Evolutionary conservation across 2,797 vertebrate genomes (phyloP).

Genomic region (Toxotes lorentzi): DNA sequence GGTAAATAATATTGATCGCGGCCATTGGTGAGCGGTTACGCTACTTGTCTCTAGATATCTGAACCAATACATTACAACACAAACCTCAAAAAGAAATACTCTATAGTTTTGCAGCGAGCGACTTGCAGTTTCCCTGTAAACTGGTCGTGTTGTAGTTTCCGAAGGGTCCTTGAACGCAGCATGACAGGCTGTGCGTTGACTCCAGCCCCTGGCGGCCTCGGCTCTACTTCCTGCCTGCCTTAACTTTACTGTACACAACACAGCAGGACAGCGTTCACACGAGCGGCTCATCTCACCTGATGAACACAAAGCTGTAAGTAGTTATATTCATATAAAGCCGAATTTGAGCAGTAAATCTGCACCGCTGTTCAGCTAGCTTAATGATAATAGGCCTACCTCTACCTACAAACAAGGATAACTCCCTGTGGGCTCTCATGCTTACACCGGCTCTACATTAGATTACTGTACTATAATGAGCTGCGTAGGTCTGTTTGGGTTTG

Average conservation of each 20-base stretch:
- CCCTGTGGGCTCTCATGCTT: background rate
- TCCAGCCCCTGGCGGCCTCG: conserved; percentile 33
- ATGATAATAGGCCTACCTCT: background rate
- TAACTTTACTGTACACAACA: conserved; percentile 56
- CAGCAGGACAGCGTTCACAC: background rate
- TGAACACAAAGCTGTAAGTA: conserved; percentile 69
- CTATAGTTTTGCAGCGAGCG: too few species aligned
- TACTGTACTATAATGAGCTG: conserved; percentile 1
- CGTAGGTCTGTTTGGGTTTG: background rate
- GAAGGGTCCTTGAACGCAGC: conserved; percentile 59
- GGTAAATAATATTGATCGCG: too few species aligned
- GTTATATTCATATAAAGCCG: background rate
- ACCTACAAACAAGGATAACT: background rate
- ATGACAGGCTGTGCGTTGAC: conserved; percentile 7
- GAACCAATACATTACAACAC: too few species aligned
- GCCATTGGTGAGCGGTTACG: too few species aligned
- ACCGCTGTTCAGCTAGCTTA: conserved; percentile 20
- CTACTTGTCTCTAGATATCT: too few species aligned
- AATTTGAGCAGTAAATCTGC: accelerated
- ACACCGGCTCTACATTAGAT: background rate
- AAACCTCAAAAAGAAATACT: too few species aligned
- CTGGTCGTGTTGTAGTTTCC: background rate
- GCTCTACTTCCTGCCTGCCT: conserved; percentile 67
- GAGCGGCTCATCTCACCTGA: conserved; percentile 36
- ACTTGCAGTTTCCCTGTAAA: too few species aligned